phyloP scores from a whole-genome alignment of 2,797 vertebrate species.

The Eremophila alpestris region DNA sequence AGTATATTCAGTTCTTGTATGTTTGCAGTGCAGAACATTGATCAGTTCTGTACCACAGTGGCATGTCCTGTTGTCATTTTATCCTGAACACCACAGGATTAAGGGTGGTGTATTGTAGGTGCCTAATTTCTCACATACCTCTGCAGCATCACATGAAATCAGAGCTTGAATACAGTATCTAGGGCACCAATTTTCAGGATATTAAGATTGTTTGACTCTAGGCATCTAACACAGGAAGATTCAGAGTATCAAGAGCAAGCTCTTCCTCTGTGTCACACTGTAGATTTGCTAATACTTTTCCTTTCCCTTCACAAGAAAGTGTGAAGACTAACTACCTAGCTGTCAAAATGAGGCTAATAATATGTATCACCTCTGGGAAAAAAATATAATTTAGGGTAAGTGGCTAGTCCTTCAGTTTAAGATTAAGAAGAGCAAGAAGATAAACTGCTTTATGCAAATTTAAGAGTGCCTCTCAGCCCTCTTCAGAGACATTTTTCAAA shows the following conservation, averaged over 20 bases:
- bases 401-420: background rate
- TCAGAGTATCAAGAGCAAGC: background rate
- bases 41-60: background rate
- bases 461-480: background rate
- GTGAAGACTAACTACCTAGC: background rate
- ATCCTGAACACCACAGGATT: background rate
- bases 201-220: background rate
- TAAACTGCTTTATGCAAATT: slow-evolving; percentile 18
- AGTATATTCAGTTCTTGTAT: background rate
- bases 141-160: background rate
- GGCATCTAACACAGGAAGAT: background rate
- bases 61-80: accelerated
- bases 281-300: background rate
- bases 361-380: background rate
- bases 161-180: background rate
- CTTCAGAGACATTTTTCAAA: background rate
- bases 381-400: background rate
- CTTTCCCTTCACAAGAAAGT: background rate
- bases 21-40: background rate
- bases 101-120: background rate
- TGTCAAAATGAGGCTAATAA: background rate
- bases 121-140: background rate
- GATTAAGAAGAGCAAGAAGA: background rate
- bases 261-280: background rate
- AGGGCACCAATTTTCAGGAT: background rate